phyloP scores from a whole-genome alignment of 30 jellyfish, hydroid and myxozoan species.

The Turritopsis dohrnii region DNA sequence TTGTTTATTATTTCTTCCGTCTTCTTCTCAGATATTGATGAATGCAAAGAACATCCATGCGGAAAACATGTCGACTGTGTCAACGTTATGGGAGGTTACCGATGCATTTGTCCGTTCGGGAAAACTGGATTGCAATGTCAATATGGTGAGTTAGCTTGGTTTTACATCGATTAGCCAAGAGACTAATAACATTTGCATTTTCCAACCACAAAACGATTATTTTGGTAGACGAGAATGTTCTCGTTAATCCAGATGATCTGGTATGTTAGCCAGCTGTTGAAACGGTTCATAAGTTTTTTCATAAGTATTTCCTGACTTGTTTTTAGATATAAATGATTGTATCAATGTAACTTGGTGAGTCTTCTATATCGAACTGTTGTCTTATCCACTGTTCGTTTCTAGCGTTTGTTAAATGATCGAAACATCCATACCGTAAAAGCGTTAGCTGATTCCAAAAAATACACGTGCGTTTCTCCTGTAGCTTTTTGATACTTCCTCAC shows the following conservation, averaged over 20 bases:
- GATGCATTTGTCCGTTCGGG: conserved; percentile 37
- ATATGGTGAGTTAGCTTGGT: conserved; percentile 9
- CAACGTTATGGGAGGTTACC: conserved; percentile 20
- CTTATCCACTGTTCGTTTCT: no score
- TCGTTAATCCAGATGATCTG: no score
- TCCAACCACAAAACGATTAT: no score
- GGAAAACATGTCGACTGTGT: conserved; percentile 17
- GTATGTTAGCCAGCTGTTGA: no score
- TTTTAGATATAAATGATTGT: conserved; percentile 29
- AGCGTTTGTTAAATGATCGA: not conserved
- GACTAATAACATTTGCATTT: no score
- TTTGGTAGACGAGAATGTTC: no score
- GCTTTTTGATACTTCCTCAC: not conserved
- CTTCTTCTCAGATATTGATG: conserved; percentile 27
- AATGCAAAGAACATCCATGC: conserved; percentile 14
- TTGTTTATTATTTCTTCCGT: not conserved
- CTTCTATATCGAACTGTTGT: not conserved
- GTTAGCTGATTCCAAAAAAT: no score
- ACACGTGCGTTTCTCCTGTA: no score
- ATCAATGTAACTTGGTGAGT: conserved; percentile 15
- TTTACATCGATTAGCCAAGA: not conserved
- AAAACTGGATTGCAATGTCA: conserved; percentile 31
- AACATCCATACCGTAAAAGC: no score
- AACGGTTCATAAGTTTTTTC: no score
- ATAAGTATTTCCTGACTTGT: not conserved